Percentiles rank a stretch among this genome's conserved stretches.
These are phyloP conservation scores for Formica exsecta DNA, from an alignment of 1,140 invertebrate genomes.

Conservation along the genomic window DNA sequence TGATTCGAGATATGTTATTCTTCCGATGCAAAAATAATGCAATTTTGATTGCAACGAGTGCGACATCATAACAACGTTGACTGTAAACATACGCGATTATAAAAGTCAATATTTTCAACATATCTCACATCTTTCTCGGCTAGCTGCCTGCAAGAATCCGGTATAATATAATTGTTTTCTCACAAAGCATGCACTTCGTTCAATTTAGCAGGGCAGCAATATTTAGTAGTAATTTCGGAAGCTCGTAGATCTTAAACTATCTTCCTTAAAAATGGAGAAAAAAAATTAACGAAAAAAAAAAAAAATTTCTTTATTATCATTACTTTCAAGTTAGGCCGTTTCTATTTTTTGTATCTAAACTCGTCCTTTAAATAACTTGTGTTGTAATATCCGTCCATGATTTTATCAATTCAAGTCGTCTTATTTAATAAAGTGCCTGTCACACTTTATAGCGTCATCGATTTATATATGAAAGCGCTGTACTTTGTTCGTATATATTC, in stretches of 20 bases:
- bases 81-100: neutral
- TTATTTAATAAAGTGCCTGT: conserved; percentile 29
- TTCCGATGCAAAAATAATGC: neutral
- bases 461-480: conserved; percentile 1
- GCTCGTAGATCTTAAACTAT: no score
- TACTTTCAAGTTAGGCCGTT: neutral
- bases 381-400: neutral
- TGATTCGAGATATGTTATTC: neutral
- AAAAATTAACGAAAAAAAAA: no score
- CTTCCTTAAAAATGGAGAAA: no score
- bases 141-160: neutral
- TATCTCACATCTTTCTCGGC: neutral
- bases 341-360: conserved; percentile 9
- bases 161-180: neutral
- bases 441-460: conserved; percentile 17
- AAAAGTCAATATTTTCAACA: conserved; percentile 28
- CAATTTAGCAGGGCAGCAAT: no score
- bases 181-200: no score
- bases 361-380: conserved; percentile 15
- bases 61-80: neutral
- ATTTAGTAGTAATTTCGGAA: no score
- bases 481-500: neutral
- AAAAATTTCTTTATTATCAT: no score
- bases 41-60: conserved; percentile 10
- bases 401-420: conserved; percentile 33